Base-by-base conservation (phyloP, 2,888 invertebrate genomes). In the Cephus runcator region DNA sequence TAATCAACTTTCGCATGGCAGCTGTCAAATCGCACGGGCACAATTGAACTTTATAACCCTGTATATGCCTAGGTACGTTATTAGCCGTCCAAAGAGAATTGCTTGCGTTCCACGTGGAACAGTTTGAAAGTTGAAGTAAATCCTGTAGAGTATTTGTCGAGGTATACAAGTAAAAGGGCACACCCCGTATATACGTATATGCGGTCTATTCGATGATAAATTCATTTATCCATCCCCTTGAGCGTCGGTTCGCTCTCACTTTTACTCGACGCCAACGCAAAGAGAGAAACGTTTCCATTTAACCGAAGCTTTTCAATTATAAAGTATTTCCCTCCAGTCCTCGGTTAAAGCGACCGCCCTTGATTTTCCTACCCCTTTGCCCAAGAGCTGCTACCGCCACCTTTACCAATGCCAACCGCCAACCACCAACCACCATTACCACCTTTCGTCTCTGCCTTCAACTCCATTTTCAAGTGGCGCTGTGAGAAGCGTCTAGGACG, bases 231-330 rank as follows among this genome's bases (percentile, higher is more conserved):
- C 83, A 75, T 71, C 73, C 40, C 76, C 69, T 36, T 15, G 40
- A 73, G 69, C 69, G 68, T 35, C 79, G 34, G 69, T 73, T 79
- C 71, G 82, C 81, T 85, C 84, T 84, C 84, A 84, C 84, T 87
- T 85, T 81, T 83, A 84, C 81, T 79, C 84, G 82, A 79, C 79
- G 80, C 77, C 83, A 76, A 79, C 79, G 80, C 81, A 83, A 86
- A 83, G 83, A 83, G 84, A 84, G 84, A 83, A 87, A 86, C 84
- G 84, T 83, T 87, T 83, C 84, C 86, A 87, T 87, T 88, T 87
- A 87, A 88, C 82, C 88, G 85, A 85, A 86, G 87, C 88, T 88
- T 88, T 88, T 88, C 88, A 88, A 88, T 88, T 88, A 88, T 87
- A 87, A 88, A 86, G 86, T 85, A 86, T 87, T 87, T 87, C 82